A percentile compares a stretch with the other conserved stretches of the same genome.
phyloP scores from a whole-genome alignment of 2,113 vertebrate genomes.

The Phalacrocorax aristotelis region DNA sequence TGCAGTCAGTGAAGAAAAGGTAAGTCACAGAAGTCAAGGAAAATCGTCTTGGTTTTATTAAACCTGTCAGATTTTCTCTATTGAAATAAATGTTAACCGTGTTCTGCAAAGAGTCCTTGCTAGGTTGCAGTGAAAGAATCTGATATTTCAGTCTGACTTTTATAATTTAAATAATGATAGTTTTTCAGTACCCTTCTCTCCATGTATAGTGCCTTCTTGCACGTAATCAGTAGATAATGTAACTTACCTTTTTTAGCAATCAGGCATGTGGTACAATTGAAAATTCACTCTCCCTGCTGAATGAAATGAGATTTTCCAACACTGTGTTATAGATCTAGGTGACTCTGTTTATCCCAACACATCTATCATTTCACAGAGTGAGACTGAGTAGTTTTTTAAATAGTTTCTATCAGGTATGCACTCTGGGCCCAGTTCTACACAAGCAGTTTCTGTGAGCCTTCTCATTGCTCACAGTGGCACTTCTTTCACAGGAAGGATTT shows the following conservation, averaged over 20 bases:
- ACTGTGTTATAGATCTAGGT: background rate
- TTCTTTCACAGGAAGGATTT: background rate
- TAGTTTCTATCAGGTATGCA: background rate
- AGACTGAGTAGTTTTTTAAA: background rate
- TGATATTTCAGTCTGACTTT: slow-evolving; percentile 21
- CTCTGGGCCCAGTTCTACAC: accelerated
- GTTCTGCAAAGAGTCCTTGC: slow-evolving; percentile 22
- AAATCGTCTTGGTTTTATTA: slow-evolving; percentile 56
- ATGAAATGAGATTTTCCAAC: slow-evolving; percentile 32
- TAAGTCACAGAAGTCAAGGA: slow-evolving; percentile 49
- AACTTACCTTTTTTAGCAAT: background rate
- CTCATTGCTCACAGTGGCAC: background rate
- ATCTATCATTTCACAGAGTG: slow-evolving; percentile 1
- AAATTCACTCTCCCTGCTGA: background rate
- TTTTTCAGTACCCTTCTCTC: slow-evolving; percentile 6
- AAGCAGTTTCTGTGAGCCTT: background rate
- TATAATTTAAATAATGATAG: slow-evolving; percentile 27
- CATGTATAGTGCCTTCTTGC: background rate
- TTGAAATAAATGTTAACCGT: slow-evolving; percentile 39
- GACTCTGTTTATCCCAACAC: slow-evolving; percentile 32
- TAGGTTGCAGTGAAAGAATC: slow-evolving; percentile 1
- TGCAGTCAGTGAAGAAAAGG: slow-evolving; percentile 28
- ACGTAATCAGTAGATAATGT: slow-evolving; percentile 44
- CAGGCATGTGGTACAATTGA: background rate
- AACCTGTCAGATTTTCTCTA: slow-evolving; percentile 45